Percentiles rank a stretch among this genome's conserved stretches.
Evolutionary conservation across 2,113 vertebrate genomes (phyloP).

Genomic region (Platysternon megacephalum): DNA sequence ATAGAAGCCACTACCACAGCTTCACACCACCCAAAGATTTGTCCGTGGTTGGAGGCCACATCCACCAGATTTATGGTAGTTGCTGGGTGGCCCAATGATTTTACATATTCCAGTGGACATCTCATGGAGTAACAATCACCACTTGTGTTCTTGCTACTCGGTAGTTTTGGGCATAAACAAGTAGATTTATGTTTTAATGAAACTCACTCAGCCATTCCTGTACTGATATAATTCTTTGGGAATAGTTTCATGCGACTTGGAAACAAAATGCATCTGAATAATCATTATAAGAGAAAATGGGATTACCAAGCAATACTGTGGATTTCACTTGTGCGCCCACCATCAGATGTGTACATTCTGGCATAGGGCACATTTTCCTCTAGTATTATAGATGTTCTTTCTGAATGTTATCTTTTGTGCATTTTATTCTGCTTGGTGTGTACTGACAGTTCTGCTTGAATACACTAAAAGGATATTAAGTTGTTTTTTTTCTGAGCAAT

Average conservation of each 20-base stretch:
- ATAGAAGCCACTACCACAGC: not conserved
- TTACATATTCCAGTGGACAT: not conserved
- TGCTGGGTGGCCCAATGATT: accelerated
- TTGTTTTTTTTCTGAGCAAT: not conserved
- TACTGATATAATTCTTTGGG: not conserved
- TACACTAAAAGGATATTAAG: not conserved
- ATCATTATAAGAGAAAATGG: not conserved
- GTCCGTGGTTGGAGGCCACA: not conserved
- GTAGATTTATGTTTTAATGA: not conserved
- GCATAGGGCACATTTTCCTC: not conserved
- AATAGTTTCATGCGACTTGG: not conserved
- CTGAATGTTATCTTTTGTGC: not conserved
- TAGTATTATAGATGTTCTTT: not conserved
- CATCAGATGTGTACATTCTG: not conserved
- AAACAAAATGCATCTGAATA: not conserved
- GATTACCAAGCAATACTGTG: not conserved
- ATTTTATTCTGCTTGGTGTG: not conserved
- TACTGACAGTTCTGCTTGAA: not conserved
- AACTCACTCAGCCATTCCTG: not conserved
- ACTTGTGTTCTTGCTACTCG: not conserved
- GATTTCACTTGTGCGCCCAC: not conserved
- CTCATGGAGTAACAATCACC: not conserved
- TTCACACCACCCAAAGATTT: not conserved
- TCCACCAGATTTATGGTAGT: not conserved
- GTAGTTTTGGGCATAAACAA: not conserved